These are phyloP conservation scores for Nineta flava DNA, from an alignment of 2,888 invertebrate genomes.

Conservation along the genomic window DNA sequence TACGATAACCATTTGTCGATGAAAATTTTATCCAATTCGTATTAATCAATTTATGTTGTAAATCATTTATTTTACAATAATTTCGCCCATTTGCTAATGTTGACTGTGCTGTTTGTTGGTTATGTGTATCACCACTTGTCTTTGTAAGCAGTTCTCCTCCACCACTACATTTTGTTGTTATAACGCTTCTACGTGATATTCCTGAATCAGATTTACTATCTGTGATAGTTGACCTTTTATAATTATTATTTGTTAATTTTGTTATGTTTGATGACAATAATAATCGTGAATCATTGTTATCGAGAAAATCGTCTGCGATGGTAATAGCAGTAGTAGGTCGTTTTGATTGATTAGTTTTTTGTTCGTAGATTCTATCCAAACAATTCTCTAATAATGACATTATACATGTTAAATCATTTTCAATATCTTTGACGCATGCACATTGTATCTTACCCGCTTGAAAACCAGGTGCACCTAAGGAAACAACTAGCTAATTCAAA, in stretches of 20 bases:
- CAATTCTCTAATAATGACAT: not conserved
- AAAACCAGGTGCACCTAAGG: constrained; percentile 1
- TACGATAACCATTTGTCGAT: not conserved
- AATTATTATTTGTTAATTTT: not conserved
- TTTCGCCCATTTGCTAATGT: not conserved
- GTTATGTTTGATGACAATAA: not conserved
- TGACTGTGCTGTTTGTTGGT: not conserved
- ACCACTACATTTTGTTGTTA: not conserved
- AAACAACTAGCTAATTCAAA: too few relatives aligned
- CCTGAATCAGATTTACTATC: constrained; percentile 1
- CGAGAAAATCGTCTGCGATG: too few relatives aligned
- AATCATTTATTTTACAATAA: not conserved
- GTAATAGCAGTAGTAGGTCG: too few relatives aligned
- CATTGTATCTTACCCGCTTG: not conserved
- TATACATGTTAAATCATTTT: not conserved
- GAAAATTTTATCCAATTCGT: not conserved
- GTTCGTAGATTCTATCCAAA: not conserved
- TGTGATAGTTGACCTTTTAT: too few relatives aligned
- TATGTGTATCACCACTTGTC: not conserved
- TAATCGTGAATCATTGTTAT: too few relatives aligned
- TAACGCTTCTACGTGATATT: not conserved
- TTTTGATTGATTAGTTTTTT: not conserved
- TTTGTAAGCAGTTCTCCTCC: too few relatives aligned
- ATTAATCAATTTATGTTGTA: not conserved
- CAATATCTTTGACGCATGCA: not conserved